phyloP scores from a whole-genome alignment of 2,113 vertebrate genomes.

The Muntiacus muntjak region DNA sequence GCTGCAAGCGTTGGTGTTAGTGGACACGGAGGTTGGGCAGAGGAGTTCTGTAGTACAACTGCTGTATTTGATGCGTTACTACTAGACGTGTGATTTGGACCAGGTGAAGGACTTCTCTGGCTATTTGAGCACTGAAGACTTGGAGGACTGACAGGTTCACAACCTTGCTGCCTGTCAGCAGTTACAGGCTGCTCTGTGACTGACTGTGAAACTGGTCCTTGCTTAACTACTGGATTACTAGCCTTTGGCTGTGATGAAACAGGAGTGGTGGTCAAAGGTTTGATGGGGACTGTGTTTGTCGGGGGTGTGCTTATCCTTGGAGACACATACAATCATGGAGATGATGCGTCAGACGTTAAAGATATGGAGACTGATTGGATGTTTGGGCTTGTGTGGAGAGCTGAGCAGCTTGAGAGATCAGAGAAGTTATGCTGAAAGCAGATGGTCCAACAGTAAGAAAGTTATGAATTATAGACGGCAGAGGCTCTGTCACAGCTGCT shows the following conservation, averaged over 20 bases:
- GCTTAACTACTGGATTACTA: slow-evolving; percentile 88
- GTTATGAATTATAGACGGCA: slow-evolving; percentile 99
- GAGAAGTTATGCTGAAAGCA: slow-evolving; percentile 97
- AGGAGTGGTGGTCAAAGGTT: slow-evolving; percentile 91
- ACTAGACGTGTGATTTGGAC: slow-evolving; percentile 91
- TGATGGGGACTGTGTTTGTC: slow-evolving; percentile 90
- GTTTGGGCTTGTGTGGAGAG: slow-evolving; percentile 97
- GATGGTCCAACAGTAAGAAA: slow-evolving; percentile 98
- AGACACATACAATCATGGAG: slow-evolving; percentile 95
- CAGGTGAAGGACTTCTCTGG: slow-evolving; percentile 96
- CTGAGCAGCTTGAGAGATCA: slow-evolving; percentile 98
- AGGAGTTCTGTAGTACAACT: slow-evolving; percentile 81
- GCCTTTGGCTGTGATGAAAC: slow-evolving; percentile 94
- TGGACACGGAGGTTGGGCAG: slow-evolving; percentile 88
- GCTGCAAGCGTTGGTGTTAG: slow-evolving; percentile 94
- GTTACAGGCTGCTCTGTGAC: slow-evolving; percentile 87
- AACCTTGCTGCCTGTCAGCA: slow-evolving; percentile 91
- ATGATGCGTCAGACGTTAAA: slow-evolving; percentile 98
- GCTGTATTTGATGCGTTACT: slow-evolving; percentile 84
- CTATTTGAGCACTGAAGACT: slow-evolving; percentile 94
- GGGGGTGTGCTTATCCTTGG: slow-evolving; percentile 97
- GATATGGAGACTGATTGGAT: slow-evolving; percentile 98
- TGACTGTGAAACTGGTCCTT: slow-evolving; percentile 90
- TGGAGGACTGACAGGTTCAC: slow-evolving; percentile 91
- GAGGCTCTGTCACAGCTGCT: slow-evolving; percentile 99